Percentiles rank a stretch among this genome's conserved stretches.
Conservation (phyloP, 2,797 vertebrate species). For the Fratercula arctica region DNA sequence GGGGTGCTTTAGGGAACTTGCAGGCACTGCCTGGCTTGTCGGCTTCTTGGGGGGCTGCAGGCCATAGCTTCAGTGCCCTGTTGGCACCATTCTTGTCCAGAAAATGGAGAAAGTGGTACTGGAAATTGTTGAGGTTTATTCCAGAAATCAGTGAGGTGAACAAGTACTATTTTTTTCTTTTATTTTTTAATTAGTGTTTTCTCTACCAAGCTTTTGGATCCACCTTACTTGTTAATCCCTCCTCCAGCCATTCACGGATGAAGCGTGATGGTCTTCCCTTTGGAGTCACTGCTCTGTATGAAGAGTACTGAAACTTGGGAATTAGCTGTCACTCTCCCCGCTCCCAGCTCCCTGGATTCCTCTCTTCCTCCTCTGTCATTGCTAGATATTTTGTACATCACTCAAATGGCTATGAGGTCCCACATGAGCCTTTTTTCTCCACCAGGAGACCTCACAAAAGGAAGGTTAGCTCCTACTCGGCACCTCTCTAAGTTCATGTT, state of each 20-base stretch:
- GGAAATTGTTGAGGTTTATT: not conserved
- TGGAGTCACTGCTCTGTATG: not conserved
- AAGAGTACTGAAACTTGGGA: not conserved
- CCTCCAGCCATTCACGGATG: not conserved
- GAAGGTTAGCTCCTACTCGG: not conserved
- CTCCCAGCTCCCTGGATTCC: too few species aligned
- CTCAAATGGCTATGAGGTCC: not conserved
- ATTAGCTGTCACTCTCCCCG: not conserved
- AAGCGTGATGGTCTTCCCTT: not conserved
- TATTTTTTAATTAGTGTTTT: not conserved
- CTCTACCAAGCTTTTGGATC: not conserved
- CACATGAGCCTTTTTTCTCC: not conserved
- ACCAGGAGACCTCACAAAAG: not conserved
- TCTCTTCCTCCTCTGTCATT: not conserved
- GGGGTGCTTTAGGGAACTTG: not conserved
- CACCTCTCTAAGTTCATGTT: accelerated
- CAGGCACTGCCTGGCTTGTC: not conserved
- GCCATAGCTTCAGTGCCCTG: not conserved
- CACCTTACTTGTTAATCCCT: not conserved
- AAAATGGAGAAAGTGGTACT: not conserved
- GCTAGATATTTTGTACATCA: not conserved
- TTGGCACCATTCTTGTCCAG: not conserved
- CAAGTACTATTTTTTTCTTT: not conserved
- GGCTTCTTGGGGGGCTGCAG: not conserved
- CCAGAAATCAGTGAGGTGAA: accelerated